Evolutionary conservation across 2,888 invertebrate species (phyloP).

Genomic region (Acheta domesticus): DNA sequence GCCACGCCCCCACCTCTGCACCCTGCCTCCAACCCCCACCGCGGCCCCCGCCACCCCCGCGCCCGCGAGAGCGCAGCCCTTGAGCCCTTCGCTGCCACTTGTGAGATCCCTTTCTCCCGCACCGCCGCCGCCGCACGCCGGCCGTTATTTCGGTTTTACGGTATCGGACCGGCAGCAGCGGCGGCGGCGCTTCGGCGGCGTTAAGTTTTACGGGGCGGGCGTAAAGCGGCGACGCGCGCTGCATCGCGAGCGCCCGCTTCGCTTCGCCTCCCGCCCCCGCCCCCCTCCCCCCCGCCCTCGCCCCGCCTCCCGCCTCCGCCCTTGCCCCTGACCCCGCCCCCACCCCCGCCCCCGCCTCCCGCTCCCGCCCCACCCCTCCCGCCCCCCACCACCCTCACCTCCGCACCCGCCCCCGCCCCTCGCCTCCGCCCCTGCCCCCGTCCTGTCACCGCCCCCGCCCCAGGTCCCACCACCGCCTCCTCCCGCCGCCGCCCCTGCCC

Average conservation of each 20-base stretch:
- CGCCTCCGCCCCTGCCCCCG: not conserved
- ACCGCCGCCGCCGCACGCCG: not conserved
- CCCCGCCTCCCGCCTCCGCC: not conserved
- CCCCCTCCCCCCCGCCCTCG: not conserved
- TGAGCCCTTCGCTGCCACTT: not conserved
- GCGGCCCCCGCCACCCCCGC: not conserved
- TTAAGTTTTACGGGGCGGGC: not conserved
- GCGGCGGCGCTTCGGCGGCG: not conserved
- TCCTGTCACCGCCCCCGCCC: not conserved
- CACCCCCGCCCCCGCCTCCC: not conserved
- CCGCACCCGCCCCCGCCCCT: not conserved
- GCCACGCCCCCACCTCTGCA: not conserved
- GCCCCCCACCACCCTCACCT: too few species aligned
- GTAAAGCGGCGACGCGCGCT: slow-evolving; percentile 9
- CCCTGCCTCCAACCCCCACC: not conserved
- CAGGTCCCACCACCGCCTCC: too few species aligned
- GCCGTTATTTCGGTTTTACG: slow-evolving; percentile 18
- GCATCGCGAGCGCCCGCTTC: slow-evolving; percentile 1
- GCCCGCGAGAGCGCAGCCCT: not conserved
- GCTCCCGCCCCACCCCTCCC: not conserved
- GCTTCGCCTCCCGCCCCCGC: not conserved
- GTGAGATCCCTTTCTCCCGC: not conserved
- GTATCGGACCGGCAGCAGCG: not conserved
- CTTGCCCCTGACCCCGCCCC: not conserved
- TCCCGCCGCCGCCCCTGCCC: not conserved